Evolutionary conservation across 2,888 invertebrate genomes (phyloP), one percentile per base, ranked within the genome.

Genomic region (Gastracanthus pulcherrimus): DNA sequence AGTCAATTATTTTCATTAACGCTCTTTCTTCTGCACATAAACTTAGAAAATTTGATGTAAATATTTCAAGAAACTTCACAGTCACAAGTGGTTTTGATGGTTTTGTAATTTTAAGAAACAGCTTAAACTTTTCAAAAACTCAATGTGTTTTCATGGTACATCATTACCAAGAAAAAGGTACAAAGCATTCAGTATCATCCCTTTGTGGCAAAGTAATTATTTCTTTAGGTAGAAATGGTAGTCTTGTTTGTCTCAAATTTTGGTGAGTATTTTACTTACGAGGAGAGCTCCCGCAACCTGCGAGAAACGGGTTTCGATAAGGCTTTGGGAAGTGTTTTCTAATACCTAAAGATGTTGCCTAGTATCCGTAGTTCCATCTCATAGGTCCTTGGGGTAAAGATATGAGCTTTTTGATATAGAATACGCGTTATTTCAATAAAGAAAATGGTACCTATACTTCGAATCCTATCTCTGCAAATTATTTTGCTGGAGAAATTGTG

Each of bases 41-140:
- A 83, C 86, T 93, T 80, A 87, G 90, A 75, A 87, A 90, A 62
- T 90, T 92, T 45, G 48, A 83, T n/a, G 82, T 92, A 6, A 82
- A 83, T 16, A 81, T 89, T 3, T 87, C 87, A 58, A 83, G 86
- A 58, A 72, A 86, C 58, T 86, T 88, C 69, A 79, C 91, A 1
- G 38, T 92, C 1, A 92, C 92, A 3, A 92, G 88, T 85, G 91
- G 92, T 26, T 91, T 89, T 80, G 93, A 93, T 84, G 93, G 93
- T 2, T 87, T 92, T 3, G 85, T 92, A 5, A 88, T 93, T n/a
- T 83, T 91, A 7, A 89, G 91, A 83, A 86, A 87, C 3, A 55
- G 48, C 5, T 36, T 6, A 9, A 86, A 91, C 75, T 87, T 91
- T 55, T 77, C 83, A 1, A 84, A 88, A 70, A 84, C 87, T 1